Conservation (phyloP, 2,888 invertebrate species). For the Chorisops tibialis region DNA sequence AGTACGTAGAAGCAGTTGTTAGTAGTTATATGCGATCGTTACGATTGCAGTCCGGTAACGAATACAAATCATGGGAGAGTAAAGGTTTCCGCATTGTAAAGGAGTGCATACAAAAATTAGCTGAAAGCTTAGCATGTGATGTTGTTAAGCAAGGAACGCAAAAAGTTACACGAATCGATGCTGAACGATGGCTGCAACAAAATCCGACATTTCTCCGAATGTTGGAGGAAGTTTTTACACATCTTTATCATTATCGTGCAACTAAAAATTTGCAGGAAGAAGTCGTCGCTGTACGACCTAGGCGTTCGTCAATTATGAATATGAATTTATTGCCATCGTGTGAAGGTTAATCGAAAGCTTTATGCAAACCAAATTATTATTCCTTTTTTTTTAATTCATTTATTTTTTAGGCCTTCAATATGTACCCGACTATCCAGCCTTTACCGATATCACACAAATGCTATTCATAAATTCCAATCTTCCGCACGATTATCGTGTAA, state of each 20-base stretch:
- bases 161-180: slow-evolving; percentile 41
- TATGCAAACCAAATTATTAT: background rate
- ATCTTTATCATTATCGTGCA: slow-evolving; percentile 53
- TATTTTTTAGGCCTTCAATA: slow-evolving; percentile 60
- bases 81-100: slow-evolving; percentile 59
- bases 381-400: slow-evolving; percentile 1
- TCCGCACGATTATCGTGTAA: slow-evolving; percentile 68
- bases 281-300: slow-evolving; percentile 27
- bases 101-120: slow-evolving; percentile 57
- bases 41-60: slow-evolving; percentile 56
- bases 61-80: slow-evolving; percentile 60
- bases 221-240: slow-evolving; percentile 56
- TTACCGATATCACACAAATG: slow-evolving; percentile 71
- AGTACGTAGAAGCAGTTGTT: slow-evolving; percentile 74
- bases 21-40: slow-evolving; percentile 71
- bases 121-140: slow-evolving; percentile 56
- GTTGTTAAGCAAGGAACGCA: slow-evolving; percentile 43
- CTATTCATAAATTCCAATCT: slow-evolving; percentile 77
- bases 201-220: slow-evolving; percentile 56
- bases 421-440: slow-evolving; percentile 73
- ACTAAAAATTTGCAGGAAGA: slow-evolving; percentile 33
- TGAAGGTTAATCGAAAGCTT: slow-evolving; percentile 36
- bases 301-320: slow-evolving; percentile 34
- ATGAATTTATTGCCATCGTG: slow-evolving; percentile 42
- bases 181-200: slow-evolving; percentile 51